A percentile compares a stretch with the other conserved stretches of the same genome.
These are phyloP conservation scores for Cloeon dipterum DNA, from an alignment of 2,888 invertebrate genomes.

Conservation along the genomic window DNA sequence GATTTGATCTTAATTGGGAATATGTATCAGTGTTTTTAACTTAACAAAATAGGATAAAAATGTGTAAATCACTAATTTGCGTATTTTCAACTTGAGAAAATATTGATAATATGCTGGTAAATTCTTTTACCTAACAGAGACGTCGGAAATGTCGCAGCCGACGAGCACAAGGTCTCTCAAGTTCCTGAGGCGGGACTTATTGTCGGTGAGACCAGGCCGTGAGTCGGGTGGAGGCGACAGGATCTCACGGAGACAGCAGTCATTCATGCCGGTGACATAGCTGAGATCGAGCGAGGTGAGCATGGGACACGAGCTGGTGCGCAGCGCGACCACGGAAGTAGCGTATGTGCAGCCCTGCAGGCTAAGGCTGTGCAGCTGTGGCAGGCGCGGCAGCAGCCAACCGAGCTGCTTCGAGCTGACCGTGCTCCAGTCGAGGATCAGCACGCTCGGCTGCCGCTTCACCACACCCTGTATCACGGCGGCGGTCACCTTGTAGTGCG, in stretches of 20 bases:
- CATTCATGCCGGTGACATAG: conserved; percentile 66
- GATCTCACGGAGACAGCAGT: conserved; percentile 62
- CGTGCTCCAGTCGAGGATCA: conserved; percentile 76
- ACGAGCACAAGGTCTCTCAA: conserved; percentile 52
- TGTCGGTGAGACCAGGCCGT: conserved; percentile 48
- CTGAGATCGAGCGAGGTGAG: conserved; percentile 52
- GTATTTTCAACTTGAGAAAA: too few species aligned
- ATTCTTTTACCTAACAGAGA: conserved; percentile 46
- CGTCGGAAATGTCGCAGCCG: conserved; percentile 77
- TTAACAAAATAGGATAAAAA: too few species aligned
- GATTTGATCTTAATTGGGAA: too few species aligned
- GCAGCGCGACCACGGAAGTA: conserved; percentile 46
- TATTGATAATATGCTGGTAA: too few species aligned
- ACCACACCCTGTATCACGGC: conserved; percentile 61
- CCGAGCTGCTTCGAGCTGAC: conserved; percentile 70
- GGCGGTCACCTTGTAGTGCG: conserved; percentile 46
- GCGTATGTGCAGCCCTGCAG: conserved; percentile 47
- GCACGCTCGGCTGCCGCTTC: conserved; percentile 60
- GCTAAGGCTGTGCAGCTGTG: conserved; percentile 57
- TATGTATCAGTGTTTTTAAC: too few species aligned
- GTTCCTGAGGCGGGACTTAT: conserved; percentile 52
- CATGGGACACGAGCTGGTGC: conserved; percentile 61
- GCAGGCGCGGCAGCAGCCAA: conserved; percentile 73
- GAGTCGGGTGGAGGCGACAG: conserved; percentile 71
- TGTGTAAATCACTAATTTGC: too few species aligned